These are phyloP conservation scores for Smittia aterrima DNA, from an alignment of 2,888 invertebrate genomes.

Conservation along the genomic window DNA sequence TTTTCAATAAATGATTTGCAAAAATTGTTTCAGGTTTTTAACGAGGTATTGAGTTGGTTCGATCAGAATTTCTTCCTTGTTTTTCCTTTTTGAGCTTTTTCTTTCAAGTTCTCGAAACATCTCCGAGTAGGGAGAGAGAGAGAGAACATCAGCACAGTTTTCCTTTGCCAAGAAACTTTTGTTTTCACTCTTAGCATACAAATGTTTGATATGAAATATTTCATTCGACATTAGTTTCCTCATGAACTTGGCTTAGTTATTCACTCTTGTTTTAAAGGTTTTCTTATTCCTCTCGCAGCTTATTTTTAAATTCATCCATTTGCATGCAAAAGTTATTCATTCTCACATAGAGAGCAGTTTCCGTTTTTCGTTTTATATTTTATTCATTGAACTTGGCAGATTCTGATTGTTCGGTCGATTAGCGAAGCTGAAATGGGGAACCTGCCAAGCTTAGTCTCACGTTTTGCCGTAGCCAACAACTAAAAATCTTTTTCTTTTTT, in stretches of 20 bases:
- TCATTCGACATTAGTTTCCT: no score
- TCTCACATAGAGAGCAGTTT: no score
- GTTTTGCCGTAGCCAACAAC: not conserved
- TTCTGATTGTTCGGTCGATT: not conserved
- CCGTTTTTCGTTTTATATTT: no score
- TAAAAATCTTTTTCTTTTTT: not conserved
- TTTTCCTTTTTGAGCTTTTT: not conserved
- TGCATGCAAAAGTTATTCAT: no score
- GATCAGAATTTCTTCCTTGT: not conserved
- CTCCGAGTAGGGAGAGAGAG: not conserved
- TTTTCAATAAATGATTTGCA: not conserved
- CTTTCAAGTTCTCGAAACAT: not conserved
- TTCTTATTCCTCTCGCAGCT: no score
- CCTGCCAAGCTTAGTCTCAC: not conserved
- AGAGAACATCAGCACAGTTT: not conserved
- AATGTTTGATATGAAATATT: no score
- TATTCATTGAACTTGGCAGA: no score
- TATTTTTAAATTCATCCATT: no score
- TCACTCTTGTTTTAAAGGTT: no score
- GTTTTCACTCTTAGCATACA: not conserved
- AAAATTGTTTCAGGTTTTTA: constrained; percentile 29
- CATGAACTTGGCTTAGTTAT: no score
- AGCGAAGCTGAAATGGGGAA: not conserved
- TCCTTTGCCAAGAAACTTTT: not conserved
- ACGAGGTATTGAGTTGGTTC: constrained; percentile 30